Evolutionary conservation across 2,113 vertebrate genomes (phyloP), one percentile per base, ranked within the genome.

Genomic region (Oreotrochilus melanogaster): DNA sequence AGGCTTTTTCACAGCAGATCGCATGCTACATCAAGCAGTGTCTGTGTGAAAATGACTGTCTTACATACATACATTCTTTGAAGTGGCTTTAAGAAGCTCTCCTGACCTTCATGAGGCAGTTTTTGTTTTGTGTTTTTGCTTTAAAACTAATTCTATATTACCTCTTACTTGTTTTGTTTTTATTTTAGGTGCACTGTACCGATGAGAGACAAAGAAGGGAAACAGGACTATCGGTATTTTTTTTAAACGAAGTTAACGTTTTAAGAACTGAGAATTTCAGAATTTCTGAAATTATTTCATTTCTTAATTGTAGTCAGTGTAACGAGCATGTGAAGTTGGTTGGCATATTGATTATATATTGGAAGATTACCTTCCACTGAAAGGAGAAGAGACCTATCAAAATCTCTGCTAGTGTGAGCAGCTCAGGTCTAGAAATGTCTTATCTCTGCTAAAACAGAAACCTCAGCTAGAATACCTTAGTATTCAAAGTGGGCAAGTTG

Each of bases 171-270:
- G 2, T 70, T 91, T 89, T 54, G 72, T 75, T 16, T 94, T 95
- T 80, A 7, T 95, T 97, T 45, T 53, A 99, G 99, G 85, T 97
- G 97, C 84, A 99, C 99, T 2, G 21, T 99, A 86, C 96, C 99
- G 9, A 99, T 99, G 99, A 98, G 99, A 96, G 99, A 99, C 97
- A 99, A 99, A 97, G 99, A 99, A 97, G 99, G 98, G 91, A 98
- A 99, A 50, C 99, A 99, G 95, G 99, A 99, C 97, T 99, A 99
- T 97, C 98, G 99, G 99, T 99, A 97, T 73, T 73, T 79, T 13
- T 71, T 66, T 71, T 18, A 12, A 45, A 70, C 62, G 21, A n/a
- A 82, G 10, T 62, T 73, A 60, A 47, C 9, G 31, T 91, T 89
- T 85, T 23, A 67, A 4, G 1, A 66, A 47, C 48, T 62, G 66